These are phyloP conservation scores for Pterocles burchelli DNA, from an alignment of 2,113 vertebrate genomes.

Conservation along the genomic window DNA sequence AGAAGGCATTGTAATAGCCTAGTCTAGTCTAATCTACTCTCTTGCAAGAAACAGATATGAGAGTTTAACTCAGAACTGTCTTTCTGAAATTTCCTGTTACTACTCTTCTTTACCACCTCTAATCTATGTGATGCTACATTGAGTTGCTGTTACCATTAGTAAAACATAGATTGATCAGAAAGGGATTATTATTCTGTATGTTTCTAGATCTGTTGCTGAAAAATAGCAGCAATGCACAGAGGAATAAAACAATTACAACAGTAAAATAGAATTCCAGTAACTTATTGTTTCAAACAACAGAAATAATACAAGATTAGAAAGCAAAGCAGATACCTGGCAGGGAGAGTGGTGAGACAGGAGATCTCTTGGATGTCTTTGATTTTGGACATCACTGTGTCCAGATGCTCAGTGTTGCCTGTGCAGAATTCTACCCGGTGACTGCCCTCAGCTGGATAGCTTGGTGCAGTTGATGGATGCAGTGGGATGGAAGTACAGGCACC, in stretches of 20 bases:
- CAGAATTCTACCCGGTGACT: slow-evolving; percentile 85
- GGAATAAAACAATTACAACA: background rate
- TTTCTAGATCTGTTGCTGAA: background rate
- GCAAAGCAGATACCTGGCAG: slow-evolving; percentile 76
- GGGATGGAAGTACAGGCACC: slow-evolving; percentile 69
- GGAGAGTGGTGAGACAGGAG: slow-evolving; percentile 66
- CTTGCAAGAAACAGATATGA: background rate
- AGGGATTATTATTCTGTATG: background rate
- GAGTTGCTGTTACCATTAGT: background rate
- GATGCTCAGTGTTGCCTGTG: slow-evolving; percentile 52
- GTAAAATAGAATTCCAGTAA: background rate
- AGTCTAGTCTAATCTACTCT: background rate
- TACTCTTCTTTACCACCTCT: background rate
- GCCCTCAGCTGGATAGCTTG: slow-evolving; percentile 41
- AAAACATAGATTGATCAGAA: background rate
- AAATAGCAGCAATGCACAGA: background rate
- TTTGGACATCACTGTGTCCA: slow-evolving; percentile 73
- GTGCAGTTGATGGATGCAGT: slow-evolving; percentile 67
- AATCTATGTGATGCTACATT: background rate
- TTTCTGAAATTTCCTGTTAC: background rate
- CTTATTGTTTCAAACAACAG: background rate
- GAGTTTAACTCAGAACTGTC: background rate
- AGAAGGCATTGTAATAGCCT: background rate
- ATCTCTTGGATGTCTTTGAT: slow-evolving; percentile 72
- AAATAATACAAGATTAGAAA: background rate